A percentile compares a stretch with the other conserved stretches of the same genome.
Evolutionary conservation across 2,113 vertebrate species (phyloP).

Genomic region (Phrynocephalus versicolor): DNA sequence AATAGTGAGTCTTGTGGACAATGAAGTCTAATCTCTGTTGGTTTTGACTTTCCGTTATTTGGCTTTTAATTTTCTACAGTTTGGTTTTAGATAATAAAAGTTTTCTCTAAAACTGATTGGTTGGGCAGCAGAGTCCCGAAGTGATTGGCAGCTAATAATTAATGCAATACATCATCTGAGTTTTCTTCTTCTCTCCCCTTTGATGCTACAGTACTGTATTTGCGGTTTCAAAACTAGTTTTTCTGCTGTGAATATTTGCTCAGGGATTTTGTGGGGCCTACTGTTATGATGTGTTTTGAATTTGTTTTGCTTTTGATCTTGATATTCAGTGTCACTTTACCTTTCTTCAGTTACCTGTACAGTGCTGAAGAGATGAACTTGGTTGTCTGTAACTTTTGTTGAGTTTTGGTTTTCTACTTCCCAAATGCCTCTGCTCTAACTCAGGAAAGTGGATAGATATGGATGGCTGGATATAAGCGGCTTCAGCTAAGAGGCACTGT

Average conservation of each 20-base stretch:
- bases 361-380: slow-evolving; percentile 1
- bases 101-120: not conserved
- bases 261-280: not conserved
- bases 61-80: not conserved
- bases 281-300: not conserved
- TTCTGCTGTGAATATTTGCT: not conserved
- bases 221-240: not conserved
- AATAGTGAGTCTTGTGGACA: not conserved
- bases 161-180: not conserved
- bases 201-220: too few species aligned
- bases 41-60: not conserved
- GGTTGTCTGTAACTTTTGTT: not conserved
- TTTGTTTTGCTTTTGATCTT: not conserved
- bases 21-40: not conserved
- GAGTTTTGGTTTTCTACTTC: not conserved
- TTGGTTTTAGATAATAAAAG: not conserved
- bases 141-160: not conserved
- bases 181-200: not conserved
- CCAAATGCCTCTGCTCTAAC: not conserved
- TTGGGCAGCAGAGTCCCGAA: not conserved
- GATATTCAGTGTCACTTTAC: not conserved
- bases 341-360: not conserved
- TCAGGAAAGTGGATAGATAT: too few species aligned
- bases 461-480: not conserved
- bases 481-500: not conserved